phyloP scores from a whole-genome alignment of 2,797 vertebrate species.

The Perodicticus potto region DNA sequence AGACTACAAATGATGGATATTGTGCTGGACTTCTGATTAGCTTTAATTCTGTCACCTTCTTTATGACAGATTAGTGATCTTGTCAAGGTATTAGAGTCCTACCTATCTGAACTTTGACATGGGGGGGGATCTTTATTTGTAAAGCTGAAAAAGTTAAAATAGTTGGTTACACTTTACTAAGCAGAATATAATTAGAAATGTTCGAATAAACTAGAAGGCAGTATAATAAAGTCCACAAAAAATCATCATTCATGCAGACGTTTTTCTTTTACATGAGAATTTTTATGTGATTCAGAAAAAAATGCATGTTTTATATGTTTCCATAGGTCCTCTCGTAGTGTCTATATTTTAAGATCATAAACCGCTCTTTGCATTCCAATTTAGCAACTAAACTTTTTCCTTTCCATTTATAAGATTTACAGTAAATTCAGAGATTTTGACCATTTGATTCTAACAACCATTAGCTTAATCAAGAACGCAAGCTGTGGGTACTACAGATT shows the following conservation, averaged over 20 bases:
- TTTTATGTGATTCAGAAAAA: constrained; percentile 37
- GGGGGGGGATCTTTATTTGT: not conserved
- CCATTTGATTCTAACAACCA: not conserved
- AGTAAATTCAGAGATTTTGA: not conserved
- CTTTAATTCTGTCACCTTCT: not conserved
- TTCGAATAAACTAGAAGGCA: constrained; percentile 36
- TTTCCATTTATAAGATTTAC: constrained; percentile 15
- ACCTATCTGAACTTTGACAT: not conserved
- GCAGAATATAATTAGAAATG: constrained; percentile 23
- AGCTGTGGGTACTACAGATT: not conserved
- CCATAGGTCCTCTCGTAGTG: not conserved
- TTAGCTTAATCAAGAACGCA: constrained; percentile 11
- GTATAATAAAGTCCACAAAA: not conserved
- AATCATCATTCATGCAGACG: not conserved
- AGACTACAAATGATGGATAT: not conserved
- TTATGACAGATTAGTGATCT: not conserved
- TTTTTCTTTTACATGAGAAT: constrained; percentile 1
- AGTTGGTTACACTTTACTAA: not conserved
- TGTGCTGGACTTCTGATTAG: not conserved
- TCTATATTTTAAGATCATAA: constrained; percentile 16
- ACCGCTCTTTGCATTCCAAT: not conserved
- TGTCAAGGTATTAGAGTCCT: not conserved
- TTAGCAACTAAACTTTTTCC: not conserved
- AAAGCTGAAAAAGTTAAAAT: not conserved
- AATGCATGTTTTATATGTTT: not conserved